A percentile compares a stretch with the other conserved stretches of the same genome.
phyloP scores from a whole-genome alignment of 1,140 invertebrate species.

The Bombus soroeensis region DNA sequence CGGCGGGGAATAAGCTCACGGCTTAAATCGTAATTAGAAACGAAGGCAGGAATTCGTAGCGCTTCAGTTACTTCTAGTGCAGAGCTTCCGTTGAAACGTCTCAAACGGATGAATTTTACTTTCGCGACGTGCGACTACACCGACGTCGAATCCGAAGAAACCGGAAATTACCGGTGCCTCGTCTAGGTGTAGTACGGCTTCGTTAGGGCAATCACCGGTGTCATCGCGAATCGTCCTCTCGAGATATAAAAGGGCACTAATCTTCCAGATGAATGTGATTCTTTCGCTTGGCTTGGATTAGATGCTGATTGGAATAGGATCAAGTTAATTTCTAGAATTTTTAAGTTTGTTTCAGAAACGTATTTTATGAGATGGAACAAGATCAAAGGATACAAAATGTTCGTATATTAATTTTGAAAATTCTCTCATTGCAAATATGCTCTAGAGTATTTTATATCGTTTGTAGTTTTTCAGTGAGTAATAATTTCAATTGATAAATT shows the following conservation, averaged over 20 bases:
- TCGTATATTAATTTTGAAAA: no score
- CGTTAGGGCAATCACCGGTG: constrained; percentile 7
- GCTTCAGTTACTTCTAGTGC: background rate
- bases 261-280: background rate
- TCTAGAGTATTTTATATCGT: no score
- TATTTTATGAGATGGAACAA: no score
- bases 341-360: no score
- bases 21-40: constrained; percentile 51
- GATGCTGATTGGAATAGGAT: background rate
- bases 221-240: background rate
- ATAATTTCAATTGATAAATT: no score
- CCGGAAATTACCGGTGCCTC: constrained; percentile 10
- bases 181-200: background rate
- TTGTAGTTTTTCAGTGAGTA: no score
- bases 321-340: background rate
- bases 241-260: background rate
- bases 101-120: background rate
- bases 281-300: no score
- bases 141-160: background rate
- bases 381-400: no score
- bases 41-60: constrained; percentile 16
- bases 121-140: background rate
- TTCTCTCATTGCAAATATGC: no score
- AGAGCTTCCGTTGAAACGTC: constrained; percentile 12
- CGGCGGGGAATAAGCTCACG: background rate